phyloP scores from a whole-genome alignment of 2,797 vertebrate species.

The Amblyraja radiata region DNA sequence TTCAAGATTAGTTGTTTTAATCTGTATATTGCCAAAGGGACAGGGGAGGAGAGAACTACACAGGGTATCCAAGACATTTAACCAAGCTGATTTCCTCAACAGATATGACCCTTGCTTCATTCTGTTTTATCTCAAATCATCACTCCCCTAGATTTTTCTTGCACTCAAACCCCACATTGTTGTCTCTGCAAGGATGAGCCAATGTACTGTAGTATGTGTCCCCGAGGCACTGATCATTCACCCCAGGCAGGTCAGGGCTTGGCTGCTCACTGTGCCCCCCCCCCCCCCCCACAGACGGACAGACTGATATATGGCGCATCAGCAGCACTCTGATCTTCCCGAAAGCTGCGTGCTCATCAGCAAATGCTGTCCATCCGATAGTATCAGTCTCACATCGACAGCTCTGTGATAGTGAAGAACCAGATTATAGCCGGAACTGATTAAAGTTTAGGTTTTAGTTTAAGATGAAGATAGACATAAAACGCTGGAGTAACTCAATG shows the following conservation, averaged over 20 bases:
- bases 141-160: neutral
- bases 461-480: too few species aligned
- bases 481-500: too few species aligned
- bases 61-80: constrained; percentile 60
- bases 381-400: constrained; percentile 56
- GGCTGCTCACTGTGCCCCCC: neutral
- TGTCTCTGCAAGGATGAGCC: constrained; percentile 5
- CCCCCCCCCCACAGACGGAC: neutral
- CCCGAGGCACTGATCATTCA: constrained; percentile 29
- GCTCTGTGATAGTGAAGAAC: constrained; percentile 53
- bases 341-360: constrained; percentile 44
- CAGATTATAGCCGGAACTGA: constrained; percentile 49
- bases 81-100: constrained; percentile 55
- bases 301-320: neutral
- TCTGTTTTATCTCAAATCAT: constrained; percentile 44
- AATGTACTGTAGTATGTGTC: neutral
- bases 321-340: constrained; percentile 46
- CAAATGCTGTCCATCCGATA: constrained; percentile 62
- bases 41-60: constrained; percentile 47
- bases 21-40: constrained; percentile 29
- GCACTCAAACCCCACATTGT: constrained; percentile 25
- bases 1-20: neutral
- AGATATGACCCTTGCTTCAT: constrained; percentile 55
- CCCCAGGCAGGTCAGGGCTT: neutral
- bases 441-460: neutral